These are phyloP conservation scores for Leptocoma aspasia DNA, from an alignment of 2,113 vertebrate species.

Conservation along the genomic window DNA sequence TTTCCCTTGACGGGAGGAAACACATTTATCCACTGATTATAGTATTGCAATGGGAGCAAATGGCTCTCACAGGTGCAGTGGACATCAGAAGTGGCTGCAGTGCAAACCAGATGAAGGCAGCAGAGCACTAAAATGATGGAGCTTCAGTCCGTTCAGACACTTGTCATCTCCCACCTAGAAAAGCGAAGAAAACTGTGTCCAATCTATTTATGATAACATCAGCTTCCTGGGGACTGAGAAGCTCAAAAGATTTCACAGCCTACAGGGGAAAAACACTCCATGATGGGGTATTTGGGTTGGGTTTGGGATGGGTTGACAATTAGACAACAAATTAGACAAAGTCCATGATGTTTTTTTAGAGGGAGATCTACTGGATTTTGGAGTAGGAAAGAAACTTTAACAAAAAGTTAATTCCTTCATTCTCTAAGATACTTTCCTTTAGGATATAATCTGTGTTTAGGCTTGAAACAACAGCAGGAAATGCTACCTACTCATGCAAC, in stretches of 20 bases:
- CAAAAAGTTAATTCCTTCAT: neutral
- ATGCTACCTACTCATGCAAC: neutral
- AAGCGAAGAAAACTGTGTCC: neutral
- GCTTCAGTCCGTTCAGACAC: neutral
- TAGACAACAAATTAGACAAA: neutral
- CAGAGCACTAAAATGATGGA: neutral
- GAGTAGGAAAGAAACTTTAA: neutral
- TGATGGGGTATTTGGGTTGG: too few relatives aligned
- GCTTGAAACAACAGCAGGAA: neutral
- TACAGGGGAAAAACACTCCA: neutral
- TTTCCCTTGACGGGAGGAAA: neutral
- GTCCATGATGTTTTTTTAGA: neutral
- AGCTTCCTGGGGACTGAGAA: neutral
- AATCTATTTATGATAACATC: neutral
- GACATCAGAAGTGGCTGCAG: neutral
- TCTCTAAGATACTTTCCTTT: neutral
- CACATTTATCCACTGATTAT: neutral
- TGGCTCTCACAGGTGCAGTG: neutral
- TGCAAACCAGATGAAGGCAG: neutral
- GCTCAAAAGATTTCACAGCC: neutral
- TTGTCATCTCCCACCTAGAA: neutral
- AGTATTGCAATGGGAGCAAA: neutral
- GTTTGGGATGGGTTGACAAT: too few relatives aligned
- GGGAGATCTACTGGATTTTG: neutral
- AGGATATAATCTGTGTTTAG: neutral